Evolutionary conservation across 2,797 vertebrate species (phyloP).

Genomic region (Nyctibius grandis): DNA sequence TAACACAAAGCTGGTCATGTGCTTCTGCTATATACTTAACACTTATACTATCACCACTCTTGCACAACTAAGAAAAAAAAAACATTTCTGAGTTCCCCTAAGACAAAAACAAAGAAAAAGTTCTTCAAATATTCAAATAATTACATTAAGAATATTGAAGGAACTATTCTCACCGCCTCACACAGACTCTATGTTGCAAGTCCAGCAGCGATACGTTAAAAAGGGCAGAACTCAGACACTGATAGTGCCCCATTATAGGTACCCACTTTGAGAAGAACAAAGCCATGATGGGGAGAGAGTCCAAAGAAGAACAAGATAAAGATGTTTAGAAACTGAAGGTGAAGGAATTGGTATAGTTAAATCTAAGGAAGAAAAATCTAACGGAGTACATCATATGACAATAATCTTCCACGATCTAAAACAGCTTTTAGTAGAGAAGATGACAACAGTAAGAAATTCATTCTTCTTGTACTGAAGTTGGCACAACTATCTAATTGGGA

Average conservation of each 20-base stretch:
- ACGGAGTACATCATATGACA: rapidly evolving
- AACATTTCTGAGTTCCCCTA: not conserved
- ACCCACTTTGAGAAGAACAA: not conserved
- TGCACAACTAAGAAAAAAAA: not conserved
- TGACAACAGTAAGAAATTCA: not conserved
- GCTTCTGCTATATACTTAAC: not conserved
- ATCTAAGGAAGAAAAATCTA: not conserved
- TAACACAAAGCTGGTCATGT: not conserved
- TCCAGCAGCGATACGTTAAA: not conserved
- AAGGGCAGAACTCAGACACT: not conserved
- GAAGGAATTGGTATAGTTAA: not conserved
- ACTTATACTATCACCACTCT: not conserved
- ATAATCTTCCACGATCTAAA: not conserved
- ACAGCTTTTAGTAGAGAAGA: not conserved
- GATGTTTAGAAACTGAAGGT: not conserved
- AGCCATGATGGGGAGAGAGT: not conserved
- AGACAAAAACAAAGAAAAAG: not conserved
- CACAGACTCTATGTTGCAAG: not conserved
- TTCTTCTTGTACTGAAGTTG: not conserved
- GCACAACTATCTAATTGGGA: not conserved
- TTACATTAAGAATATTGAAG: not conserved
- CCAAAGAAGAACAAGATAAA: not conserved
- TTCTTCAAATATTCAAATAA: not conserved
- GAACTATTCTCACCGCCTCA: not conserved
- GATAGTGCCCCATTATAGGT: not conserved